phyloP scores from a whole-genome alignment of 2,113 vertebrate species.

The Phaethon lepturus region DNA sequence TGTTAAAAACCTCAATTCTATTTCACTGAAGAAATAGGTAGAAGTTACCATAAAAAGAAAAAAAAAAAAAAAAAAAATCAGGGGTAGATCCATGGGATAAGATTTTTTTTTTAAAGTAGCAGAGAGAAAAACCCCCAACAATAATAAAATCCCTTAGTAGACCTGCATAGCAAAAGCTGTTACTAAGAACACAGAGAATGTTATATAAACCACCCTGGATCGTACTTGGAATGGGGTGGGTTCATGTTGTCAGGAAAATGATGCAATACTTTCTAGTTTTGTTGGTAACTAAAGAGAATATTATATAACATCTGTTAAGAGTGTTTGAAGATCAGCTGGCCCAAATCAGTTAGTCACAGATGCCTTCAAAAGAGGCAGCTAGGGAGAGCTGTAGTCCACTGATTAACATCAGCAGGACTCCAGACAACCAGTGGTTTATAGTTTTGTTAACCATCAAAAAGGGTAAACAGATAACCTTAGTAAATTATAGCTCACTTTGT shows the following conservation, averaged over 20 bases:
- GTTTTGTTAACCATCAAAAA: neutral
- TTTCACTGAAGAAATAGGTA: neutral
- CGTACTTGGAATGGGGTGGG: neutral
- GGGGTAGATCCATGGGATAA: neutral
- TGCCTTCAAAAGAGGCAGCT: neutral
- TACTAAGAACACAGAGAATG: neutral
- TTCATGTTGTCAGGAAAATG: neutral
- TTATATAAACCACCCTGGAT: neutral
- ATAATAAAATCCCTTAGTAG: neutral
- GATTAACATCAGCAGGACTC: neutral
- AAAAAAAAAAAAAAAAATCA: neutral
- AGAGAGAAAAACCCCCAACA: neutral
- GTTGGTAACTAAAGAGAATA: neutral
- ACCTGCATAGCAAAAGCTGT: neutral
- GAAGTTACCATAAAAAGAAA: neutral
- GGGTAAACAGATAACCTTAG: neutral
- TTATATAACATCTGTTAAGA: neutral
- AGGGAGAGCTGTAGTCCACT: neutral
- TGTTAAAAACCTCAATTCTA: neutral
- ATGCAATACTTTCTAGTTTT: neutral
- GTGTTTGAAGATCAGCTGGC: neutral
- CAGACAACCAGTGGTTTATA: neutral
- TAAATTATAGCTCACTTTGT: neutral
- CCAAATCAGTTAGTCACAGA: neutral
- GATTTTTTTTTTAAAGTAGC: neutral